These are phyloP conservation scores for Aramus guarauna DNA, from an alignment of 2,113 vertebrate genomes.

Conservation along the genomic window DNA sequence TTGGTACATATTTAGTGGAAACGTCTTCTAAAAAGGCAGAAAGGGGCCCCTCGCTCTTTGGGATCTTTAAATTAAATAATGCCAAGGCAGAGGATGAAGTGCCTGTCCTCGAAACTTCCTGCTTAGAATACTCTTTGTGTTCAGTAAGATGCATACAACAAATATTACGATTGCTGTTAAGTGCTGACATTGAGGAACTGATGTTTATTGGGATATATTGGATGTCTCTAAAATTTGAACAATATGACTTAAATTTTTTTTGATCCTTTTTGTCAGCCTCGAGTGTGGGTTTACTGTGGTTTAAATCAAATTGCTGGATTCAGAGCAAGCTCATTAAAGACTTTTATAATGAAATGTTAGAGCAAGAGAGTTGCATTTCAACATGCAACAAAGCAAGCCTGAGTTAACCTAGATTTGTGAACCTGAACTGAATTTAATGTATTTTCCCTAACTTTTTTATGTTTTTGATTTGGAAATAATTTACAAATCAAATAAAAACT, in stretches of 20 bases:
- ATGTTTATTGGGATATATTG: neutral
- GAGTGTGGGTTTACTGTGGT: neutral
- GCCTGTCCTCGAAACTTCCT: neutral
- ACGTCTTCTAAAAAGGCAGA: neutral
- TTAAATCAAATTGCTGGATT: neutral
- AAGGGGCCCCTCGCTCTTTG: accelerated
- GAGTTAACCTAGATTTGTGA: neutral
- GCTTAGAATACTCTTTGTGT: neutral
- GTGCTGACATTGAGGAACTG: neutral
- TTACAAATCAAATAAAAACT: neutral
- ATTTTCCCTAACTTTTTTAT: neutral
- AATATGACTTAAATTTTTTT: neutral
- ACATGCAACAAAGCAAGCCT: neutral
- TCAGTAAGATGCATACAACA: neutral
- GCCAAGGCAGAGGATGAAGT: neutral
- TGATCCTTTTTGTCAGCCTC: neutral
- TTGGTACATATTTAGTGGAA: neutral
- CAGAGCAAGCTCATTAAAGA: neutral
- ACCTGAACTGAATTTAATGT: neutral
- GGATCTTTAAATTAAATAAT: neutral
- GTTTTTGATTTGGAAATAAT: neutral
- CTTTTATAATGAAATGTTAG: neutral
- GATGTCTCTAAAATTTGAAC: neutral
- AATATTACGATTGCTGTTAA: neutral
- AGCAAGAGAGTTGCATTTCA: neutral